Evolutionary conservation across 1,140 invertebrate genomes (phyloP).

Genomic region (Drosophila asahinai): DNA sequence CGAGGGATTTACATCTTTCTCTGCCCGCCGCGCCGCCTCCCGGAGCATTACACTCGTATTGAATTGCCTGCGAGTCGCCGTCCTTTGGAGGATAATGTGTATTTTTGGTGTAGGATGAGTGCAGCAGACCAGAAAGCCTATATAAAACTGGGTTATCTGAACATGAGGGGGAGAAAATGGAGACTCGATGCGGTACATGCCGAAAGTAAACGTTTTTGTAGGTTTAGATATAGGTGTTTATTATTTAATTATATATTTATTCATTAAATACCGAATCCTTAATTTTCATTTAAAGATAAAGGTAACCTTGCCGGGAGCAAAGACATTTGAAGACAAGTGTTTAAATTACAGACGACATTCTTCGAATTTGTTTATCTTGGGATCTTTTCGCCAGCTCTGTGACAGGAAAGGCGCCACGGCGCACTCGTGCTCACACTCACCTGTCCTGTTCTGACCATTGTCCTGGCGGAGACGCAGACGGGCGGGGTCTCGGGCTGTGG

Average conservation of each 20-base stretch:
- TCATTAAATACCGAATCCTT: neutral
- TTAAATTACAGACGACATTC: conserved; percentile 48
- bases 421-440: conserved; percentile 29
- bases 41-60: conserved; percentile 19
- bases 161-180: conserved; percentile 4
- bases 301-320: conserved; percentile 16
- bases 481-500: neutral
- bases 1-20: conserved; percentile 37
- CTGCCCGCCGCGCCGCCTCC: neutral
- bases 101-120: conserved; percentile 37
- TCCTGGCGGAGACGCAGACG: conserved; percentile 14
- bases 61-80: conserved; percentile 37
- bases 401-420: conserved; percentile 22
- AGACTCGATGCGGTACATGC: neutral
- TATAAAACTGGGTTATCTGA: conserved; percentile 31
- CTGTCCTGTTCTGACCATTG: conserved; percentile 47
- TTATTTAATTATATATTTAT: neutral
- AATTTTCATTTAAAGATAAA: neutral
- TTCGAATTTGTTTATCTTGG: conserved; percentile 48
- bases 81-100: conserved; percentile 11
- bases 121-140: conserved; percentile 64
- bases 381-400: conserved; percentile 41
- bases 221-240: neutral
- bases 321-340: conserved; percentile 31
- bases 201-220: neutral